Base-by-base conservation (phyloP, 2,888 invertebrate genomes). In the Microchrysa polita region DNA sequence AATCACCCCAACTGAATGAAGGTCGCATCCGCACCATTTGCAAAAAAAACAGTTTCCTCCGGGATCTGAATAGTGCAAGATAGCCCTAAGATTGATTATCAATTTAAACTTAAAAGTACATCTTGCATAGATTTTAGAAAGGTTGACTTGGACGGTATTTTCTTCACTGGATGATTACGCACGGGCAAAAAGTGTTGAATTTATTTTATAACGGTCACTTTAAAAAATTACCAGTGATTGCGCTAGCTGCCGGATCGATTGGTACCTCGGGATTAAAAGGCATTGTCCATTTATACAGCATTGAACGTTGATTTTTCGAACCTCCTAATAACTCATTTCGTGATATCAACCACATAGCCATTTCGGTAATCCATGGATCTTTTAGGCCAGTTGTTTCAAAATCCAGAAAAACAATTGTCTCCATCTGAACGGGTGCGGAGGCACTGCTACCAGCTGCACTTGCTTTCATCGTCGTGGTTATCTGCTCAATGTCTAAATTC, bases 391-490 rank as follows among this genome's bases (percentile, higher is more conserved):
- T 89, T 0, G 92, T 91, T 84, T 93, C 93, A 75, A 91, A 81
- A 80, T 93, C 93, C 60, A 92, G 77, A 79, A 93, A 91, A 16
- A 92, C 89, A 81, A 90, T 91, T 0, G 91, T 90, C 44, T 16
- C 55, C 48, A n/a, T n/a, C 14, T 48, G 48, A 2, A 5, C 27
- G 2, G 2, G 27, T 7, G 4, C 27, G 27, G 27, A 5, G 2
- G 27, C 2, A 34, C 27, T 34, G 27, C 4, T 34, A 48, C 12
- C 16, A 48, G 2, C 10, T 12, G 48, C 48, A 42, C 42, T 42
- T 42, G 42, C 42, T 42, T 12, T 12, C 7, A 7, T 42, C 48
- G 12, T 48, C 48, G 12, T 10, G 16, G 2, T 48, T 12, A 48
- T 12, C 12, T 12, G 48, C 12, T 48, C 5, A 48, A 48, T 48